Evolutionary conservation across 2,888 invertebrate species (phyloP), one percentile per base, ranked within the genome.

Genomic region (Sepiola atlantica): DNA sequence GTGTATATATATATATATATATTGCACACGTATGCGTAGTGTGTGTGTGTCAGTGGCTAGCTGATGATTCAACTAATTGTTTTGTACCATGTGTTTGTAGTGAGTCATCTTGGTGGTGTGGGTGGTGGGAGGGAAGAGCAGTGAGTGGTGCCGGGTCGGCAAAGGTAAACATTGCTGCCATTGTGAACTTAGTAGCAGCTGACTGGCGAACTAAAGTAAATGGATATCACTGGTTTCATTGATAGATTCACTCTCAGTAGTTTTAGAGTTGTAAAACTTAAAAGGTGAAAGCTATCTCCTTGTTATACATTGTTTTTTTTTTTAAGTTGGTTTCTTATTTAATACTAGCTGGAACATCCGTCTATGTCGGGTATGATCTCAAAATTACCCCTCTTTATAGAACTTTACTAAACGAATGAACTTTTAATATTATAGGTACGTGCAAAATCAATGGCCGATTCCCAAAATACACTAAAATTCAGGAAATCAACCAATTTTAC

Each of bases 1-100:
- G 16, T 61, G 28, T 61, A 28, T 61, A 61, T 61, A 3, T 61
- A 24, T 61, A 1, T 61, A n/a, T n/a, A 1, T 77, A n/a, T n/a
- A n/a, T n/a, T 45, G 45, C 45, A 45, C 45, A 45, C 2, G 45
- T 45, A 45, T 45, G 12, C n/a, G 24, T 92, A 45, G 8, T 77
- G 12, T 32, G n/a, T n/a, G 28, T 6, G 45, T 14, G 92, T 21
- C 10, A 28, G 35, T 92, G 35, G 92, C 92, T 92, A 92, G 92
- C 92, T 92, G 92, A 92, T 92, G 92, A 92, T 92, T 92, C 92
- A 92, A 45, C 92, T 92, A 92, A 92, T 92, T 55, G 45, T 45
- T 92, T 92, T 92, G 92, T 92, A 92, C 92, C 55, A n/a, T 92
- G 45, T 92, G 92, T 92, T n/a, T 92, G 92, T 92, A 16, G 77